Conservation (phyloP, 2,113 vertebrate genomes). For the Sapajus apella region DNA sequence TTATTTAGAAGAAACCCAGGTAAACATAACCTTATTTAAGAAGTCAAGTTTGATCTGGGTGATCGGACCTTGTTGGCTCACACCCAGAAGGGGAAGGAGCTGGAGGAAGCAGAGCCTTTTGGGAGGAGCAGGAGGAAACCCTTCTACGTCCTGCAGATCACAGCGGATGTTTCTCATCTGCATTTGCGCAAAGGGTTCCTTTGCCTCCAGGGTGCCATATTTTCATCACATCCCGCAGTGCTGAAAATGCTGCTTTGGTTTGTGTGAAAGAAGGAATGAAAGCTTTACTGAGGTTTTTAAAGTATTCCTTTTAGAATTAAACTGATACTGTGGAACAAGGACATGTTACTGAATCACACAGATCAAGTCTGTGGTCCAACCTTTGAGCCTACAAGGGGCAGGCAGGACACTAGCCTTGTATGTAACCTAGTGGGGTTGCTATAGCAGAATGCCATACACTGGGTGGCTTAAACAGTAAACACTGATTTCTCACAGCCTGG, state of each 20-base stretch:
- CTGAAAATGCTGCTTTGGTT: background rate
- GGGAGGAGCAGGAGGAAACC: background rate
- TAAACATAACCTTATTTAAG: background rate
- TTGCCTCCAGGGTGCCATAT: background rate
- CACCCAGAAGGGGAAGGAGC: background rate
- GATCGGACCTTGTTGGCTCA: background rate
- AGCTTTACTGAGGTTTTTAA: background rate
- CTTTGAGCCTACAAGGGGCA: background rate
- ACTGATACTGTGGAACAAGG: background rate
- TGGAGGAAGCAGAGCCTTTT: background rate
- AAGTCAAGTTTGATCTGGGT: background rate
- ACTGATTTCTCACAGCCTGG: background rate
- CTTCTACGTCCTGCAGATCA: background rate
- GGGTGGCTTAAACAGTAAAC: background rate
- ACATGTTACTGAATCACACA: background rate
- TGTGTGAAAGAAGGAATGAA: background rate
- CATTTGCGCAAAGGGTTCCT: background rate
- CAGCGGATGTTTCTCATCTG: background rate
- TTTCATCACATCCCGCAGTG: fast-evolving
- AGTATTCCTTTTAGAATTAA: background rate
- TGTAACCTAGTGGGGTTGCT: background rate
- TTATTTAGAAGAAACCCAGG: background rate
- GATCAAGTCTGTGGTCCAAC: background rate
- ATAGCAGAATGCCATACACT: background rate
- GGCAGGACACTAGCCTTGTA: no score